These are phyloP conservation scores for Cordilura impudica DNA, from an alignment of 2,888 invertebrate genomes.

Conservation along the genomic window DNA sequence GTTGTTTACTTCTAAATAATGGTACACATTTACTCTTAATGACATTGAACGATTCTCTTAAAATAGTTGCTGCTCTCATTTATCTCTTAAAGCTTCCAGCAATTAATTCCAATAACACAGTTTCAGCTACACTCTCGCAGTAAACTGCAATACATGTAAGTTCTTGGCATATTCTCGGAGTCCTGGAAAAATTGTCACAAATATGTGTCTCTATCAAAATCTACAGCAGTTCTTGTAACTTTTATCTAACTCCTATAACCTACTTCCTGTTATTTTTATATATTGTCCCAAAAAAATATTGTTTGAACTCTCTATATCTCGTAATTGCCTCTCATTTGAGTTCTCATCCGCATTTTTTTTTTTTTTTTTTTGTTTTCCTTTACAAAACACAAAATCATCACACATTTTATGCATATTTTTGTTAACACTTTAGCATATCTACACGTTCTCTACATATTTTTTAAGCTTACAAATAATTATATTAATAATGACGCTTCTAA, in stretches of 20 bases:
- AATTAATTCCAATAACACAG: slow-evolving; percentile 52
- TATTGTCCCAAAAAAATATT: slow-evolving; percentile 33
- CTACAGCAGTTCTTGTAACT: neutral
- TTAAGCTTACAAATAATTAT: slow-evolving; percentile 56
- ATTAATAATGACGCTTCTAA: slow-evolving; percentile 59
- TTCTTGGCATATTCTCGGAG: neutral
- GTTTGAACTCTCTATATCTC: neutral
- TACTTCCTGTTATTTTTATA: slow-evolving; percentile 25
- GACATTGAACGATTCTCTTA: neutral
- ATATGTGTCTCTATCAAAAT: neutral
- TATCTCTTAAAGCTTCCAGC: slow-evolving; percentile 9
- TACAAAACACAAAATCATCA: slow-evolving; percentile 25
- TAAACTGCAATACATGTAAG: neutral
- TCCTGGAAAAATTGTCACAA: slow-evolving; percentile 34
- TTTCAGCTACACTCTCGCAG: slow-evolving; percentile 3
- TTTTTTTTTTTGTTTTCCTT: neutral
- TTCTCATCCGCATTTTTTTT: neutral
- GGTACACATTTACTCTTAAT: neutral
- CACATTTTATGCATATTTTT: slow-evolving; percentile 60
- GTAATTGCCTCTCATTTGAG: neutral
- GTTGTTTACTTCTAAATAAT: neutral
- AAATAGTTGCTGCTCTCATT: neutral
- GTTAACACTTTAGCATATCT: slow-evolving; percentile 61
- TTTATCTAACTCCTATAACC: slow-evolving; percentile 20
- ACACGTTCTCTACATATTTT: slow-evolving; percentile 48